Percentiles rank a stretch among this genome's conserved stretches.
phyloP scores from a whole-genome alignment of 2,797 vertebrate species.

The Malurus leucopterus region DNA sequence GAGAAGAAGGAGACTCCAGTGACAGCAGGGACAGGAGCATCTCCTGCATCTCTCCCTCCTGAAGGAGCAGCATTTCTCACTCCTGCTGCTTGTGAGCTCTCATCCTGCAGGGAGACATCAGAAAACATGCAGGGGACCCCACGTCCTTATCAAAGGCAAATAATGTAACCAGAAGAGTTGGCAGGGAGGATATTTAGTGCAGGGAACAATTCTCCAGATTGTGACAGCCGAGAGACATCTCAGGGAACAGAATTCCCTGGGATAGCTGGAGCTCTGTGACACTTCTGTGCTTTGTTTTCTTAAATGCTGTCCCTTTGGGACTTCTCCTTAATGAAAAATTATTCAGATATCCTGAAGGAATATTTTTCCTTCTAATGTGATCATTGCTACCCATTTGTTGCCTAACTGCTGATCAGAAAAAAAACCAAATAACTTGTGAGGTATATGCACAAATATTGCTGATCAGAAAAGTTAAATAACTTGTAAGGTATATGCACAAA shows the following conservation, averaged over 20 bases:
- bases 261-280: not conserved
- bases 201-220: not conserved
- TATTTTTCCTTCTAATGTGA: constrained; percentile 7
- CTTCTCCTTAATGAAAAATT: constrained; percentile 42
- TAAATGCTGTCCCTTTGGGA: not conserved
- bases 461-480: constrained; percentile 25
- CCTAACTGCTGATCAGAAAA: not conserved
- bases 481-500: not conserved
- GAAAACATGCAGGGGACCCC: not conserved
- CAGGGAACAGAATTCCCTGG: not conserved
- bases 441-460: constrained; percentile 8
- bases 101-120: not conserved
- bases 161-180: not conserved
- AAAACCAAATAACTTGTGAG: constrained; percentile 26
- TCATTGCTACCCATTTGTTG: not conserved
- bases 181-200: not conserved
- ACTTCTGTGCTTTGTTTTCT: not conserved
- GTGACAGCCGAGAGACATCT: not conserved
- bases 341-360: constrained; percentile 2
- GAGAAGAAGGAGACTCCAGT: not conserved
- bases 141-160: not conserved
- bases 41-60: not conserved
- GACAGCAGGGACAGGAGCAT: not conserved
- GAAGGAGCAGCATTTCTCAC: not conserved
- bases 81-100: not conserved